Conservation (phyloP, 2,113 vertebrate genomes). For the Ceratotherium simum region DNA sequence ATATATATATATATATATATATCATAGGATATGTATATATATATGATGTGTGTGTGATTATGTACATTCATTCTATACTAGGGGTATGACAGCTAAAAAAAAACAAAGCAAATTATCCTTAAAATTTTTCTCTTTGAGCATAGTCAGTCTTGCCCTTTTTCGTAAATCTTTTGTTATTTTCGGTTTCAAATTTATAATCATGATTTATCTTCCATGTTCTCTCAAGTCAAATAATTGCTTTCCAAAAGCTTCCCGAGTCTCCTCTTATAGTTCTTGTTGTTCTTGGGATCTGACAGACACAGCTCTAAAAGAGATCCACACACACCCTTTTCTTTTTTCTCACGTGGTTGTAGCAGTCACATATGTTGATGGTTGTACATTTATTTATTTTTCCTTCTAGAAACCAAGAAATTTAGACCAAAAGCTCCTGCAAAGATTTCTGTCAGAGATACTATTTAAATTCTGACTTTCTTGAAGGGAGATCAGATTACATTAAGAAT, state of each 20-base stretch:
- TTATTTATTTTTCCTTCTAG: neutral
- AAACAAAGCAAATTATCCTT: neutral
- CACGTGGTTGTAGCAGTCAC: neutral
- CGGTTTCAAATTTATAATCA: neutral
- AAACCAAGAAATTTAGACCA: slow-evolving; percentile 24
- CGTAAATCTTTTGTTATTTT: neutral
- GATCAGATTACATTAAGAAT: slow-evolving; percentile 9
- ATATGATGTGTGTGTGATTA: neutral
- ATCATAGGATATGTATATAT: too few relatives aligned
- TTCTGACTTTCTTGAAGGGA: neutral
- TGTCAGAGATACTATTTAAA: neutral
- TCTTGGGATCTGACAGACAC: neutral
- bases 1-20: neutral
- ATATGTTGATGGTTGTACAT: neutral
- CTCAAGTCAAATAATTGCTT: slow-evolving; percentile 15
- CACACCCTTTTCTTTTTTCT: neutral
- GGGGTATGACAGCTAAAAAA: neutral
- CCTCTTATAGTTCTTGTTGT: neutral
- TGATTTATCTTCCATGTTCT: neutral
- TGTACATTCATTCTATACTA: neutral
- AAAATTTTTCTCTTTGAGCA: neutral
- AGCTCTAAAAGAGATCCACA: neutral
- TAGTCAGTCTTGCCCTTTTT: neutral
- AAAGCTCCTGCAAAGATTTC: neutral
- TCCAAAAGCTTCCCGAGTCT: neutral